Base-by-base conservation (phyloP, 2,113 vertebrate genomes). In the Anoplopoma fimbria region DNA sequence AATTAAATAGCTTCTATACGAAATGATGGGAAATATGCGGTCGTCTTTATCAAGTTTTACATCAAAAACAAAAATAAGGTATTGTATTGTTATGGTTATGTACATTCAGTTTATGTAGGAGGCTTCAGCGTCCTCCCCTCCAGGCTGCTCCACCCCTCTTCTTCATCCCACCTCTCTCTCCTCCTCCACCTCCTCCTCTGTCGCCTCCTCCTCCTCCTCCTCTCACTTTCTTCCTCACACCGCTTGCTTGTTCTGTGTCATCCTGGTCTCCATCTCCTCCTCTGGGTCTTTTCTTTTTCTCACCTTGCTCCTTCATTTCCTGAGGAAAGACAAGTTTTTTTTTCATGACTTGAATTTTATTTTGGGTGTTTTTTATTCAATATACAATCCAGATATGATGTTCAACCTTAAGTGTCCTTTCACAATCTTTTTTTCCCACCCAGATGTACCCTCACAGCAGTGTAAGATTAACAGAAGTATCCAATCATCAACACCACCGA, bases 271-370 rank as follows among this genome's bases (percentile, higher is more conserved):
- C 92, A 0, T 95, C 93, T 2, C 83, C 94, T 23, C 95, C 94
- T 72, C 90, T 93, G 0, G 93, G 83, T 9, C 97, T 93, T 38
- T 97, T 99, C 94, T 93, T 96, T 88, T 98, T 98, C 57, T 98
- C 97, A 15, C 95, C 96, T 7, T 97, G 96, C 80, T 99, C 98
- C 81, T 97, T 95, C 91, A 99, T 92, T 93, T 99, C 97, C 98
- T 99, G 89, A 38, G 73, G 47, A 91, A 27, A 70, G 12, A 70
- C 0, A 19, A 9, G 4, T 51, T 0, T 1, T 69, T 62, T 21
- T 27, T 8, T 0, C 0, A 34, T 12, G 34, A 6, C 7, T 69
- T 73, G 31, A 40, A 67, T n/a, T 36, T 7, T 40, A n/a, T n/a
- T n/a, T n/a, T n/a, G n/a, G 9, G 13, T 36, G 53, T 31, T 14